Evolutionary conservation across 1,140 invertebrate genomes (phyloP).

Genomic region (Condylostylus longicornis): DNA sequence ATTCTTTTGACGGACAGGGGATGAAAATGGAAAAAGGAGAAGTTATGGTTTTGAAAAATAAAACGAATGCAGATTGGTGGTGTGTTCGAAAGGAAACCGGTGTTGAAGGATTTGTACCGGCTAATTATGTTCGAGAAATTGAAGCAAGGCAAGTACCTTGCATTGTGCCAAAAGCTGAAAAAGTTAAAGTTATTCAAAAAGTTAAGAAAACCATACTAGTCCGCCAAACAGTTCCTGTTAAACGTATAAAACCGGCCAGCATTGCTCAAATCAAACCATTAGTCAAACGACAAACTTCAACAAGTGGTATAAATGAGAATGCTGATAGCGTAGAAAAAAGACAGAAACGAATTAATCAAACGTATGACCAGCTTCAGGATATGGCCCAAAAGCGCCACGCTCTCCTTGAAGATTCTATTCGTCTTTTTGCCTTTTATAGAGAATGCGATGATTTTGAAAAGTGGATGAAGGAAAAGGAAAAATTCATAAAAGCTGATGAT

Average conservation of each 20-base stretch:
- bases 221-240: slow-evolving; percentile 65
- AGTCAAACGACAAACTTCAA: slow-evolving; percentile 33
- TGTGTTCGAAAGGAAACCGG: slow-evolving; percentile 82
- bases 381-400: slow-evolving; percentile 62
- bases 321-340: slow-evolving; percentile 70
- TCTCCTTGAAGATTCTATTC: slow-evolving; percentile 80
- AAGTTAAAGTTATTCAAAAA: slow-evolving; percentile 63
- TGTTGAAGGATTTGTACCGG: slow-evolving; percentile 90
- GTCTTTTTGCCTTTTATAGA: slow-evolving; percentile 86
- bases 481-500: slow-evolving; percentile 71
- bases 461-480: slow-evolving; percentile 94
- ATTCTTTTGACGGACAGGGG: slow-evolving; percentile 86
- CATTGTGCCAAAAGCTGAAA: slow-evolving; percentile 67
- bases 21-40: slow-evolving; percentile 86
- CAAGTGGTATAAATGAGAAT: slow-evolving; percentile 26
- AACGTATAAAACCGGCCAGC: slow-evolving; percentile 39
- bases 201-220: slow-evolving; percentile 83
- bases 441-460: slow-evolving; percentile 96
- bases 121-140: slow-evolving; percentile 90
- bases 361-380: slow-evolving; percentile 66
- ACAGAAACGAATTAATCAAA: slow-evolving; percentile 62
- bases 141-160: slow-evolving; percentile 69
- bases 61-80: slow-evolving; percentile 98
- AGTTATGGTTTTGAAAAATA: slow-evolving; percentile 77
- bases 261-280: slow-evolving; percentile 28